These are phyloP conservation scores for Sebastes flavidus DNA, from an alignment of 2,797 vertebrate species.

Conservation along the genomic window DNA sequence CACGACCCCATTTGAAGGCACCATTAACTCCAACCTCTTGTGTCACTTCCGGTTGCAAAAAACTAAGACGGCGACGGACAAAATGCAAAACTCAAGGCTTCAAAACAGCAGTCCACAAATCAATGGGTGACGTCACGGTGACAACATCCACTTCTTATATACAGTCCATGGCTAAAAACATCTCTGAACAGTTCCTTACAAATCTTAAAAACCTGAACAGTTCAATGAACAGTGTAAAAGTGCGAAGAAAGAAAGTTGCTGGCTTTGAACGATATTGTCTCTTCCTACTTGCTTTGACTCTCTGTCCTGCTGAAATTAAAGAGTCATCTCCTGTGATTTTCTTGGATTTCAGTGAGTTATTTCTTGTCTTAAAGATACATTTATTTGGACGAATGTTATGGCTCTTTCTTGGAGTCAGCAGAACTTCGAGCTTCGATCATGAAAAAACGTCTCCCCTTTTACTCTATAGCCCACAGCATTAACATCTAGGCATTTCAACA, in stretches of 20 bases:
- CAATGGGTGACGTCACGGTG: no score
- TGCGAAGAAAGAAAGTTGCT: background rate
- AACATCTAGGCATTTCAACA: slow-evolving; percentile 22
- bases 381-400: background rate
- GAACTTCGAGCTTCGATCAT: background rate
- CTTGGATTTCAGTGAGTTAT: background rate
- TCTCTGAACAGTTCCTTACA: background rate
- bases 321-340: background rate
- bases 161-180: background rate
- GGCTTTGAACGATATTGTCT: background rate
- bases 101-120: no score
- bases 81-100: no score
- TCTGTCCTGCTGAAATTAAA: background rate
- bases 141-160: no score
- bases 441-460: slow-evolving; percentile 12
- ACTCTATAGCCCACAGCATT: background rate
- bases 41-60: no score
- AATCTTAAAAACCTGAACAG: background rate
- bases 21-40: no score
- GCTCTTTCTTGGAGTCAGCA: background rate
- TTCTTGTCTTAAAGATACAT: background rate
- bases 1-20: no score
- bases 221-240: background rate
- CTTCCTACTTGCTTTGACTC: background rate
- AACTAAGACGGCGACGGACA: no score